Evolutionary conservation across 2,113 vertebrate genomes (phyloP), one percentile per base, ranked within the genome.

Genomic region (Melanotaenia duboulayi): DNA sequence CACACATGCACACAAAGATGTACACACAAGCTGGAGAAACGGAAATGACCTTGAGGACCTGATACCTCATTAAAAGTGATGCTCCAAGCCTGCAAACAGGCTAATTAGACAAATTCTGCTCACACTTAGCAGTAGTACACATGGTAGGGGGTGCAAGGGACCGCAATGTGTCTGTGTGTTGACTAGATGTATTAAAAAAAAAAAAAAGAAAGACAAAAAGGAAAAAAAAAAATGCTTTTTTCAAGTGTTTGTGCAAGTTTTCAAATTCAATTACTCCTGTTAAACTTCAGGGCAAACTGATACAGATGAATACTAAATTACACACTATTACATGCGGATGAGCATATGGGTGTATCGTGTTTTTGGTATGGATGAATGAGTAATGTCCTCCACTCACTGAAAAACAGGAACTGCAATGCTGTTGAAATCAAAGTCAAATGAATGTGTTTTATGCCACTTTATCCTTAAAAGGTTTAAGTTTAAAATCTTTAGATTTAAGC

Each of bases 41-140:
- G 81, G 84, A 91, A 90, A 91, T 91, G 85, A 93, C 91, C 93
- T 92, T 90, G 87, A 92, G 80, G 85, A 92, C 84, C 88, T 81
- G 83, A 82, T 89, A 82, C 78, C 90, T 94, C 91, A 92, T 93
- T 94, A 94, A 91, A 93, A 91, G 90, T 85, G 87, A 93, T 89
- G 89, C 76, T 89, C 72, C 62, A 35, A 84, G 79, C 80, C 83
- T 88, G 81, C 81, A 92, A 91, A 90, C 82, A 68, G 85, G 77
- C 88, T 87, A 91, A 94, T 93, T 93, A 92, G 83, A 89, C 78
- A 79, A 86, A 90, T 87, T 82, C 88, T 77, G 87, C 85, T 91
- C 85, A 88, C 88, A 85, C 89, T 87, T 90, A 86, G 79, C 78
- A 77, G 83, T 81, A 55, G 55, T 74, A 44, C 74, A 78, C 84